Evolutionary conservation across 2,113 vertebrate genomes (phyloP).

Genomic region (Epinephelus cyanopodus): DNA sequence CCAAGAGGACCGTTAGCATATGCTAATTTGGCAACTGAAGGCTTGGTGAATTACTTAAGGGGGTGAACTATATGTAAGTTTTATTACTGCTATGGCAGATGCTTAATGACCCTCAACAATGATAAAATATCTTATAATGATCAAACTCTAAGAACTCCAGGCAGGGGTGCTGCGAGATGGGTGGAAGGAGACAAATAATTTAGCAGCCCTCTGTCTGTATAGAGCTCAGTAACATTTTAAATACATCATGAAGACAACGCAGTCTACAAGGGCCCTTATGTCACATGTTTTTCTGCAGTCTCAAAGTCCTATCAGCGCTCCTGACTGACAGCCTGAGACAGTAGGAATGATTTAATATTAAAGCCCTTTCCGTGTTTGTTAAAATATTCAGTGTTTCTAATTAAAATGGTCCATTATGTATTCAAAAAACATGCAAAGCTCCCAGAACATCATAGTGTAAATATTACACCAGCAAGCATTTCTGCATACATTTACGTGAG

Average conservation of each 20-base stretch:
- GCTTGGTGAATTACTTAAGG: conserved; percentile 60
- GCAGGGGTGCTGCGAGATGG: conserved; percentile 42
- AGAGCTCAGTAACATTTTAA: conserved; percentile 49
- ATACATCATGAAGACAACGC: conserved; percentile 39
- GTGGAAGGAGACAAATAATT: conserved; percentile 59
- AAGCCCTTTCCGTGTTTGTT: conserved; percentile 29
- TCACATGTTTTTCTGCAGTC: conserved; percentile 31
- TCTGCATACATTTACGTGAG: conserved; percentile 15
- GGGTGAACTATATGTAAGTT: conserved; percentile 64
- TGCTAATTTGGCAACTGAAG: conserved; percentile 68
- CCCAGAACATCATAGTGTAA: conserved; percentile 24
- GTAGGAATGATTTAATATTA: conserved; percentile 33
- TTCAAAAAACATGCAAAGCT: conserved; percentile 50
- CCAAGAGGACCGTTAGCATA: conserved; percentile 55
- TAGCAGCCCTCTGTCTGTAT: conserved; percentile 44
- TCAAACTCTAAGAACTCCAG: conserved; percentile 47
- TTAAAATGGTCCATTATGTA: conserved; percentile 45
- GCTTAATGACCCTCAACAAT: conserved; percentile 76
- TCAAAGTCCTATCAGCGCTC: conserved; percentile 28
- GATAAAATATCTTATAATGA: conserved; percentile 76
- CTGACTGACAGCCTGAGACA: conserved; percentile 37
- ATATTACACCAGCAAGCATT: conserved; percentile 32
- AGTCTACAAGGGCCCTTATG: neutral
- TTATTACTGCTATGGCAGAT: conserved; percentile 77
- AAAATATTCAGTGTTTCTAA: conserved; percentile 55